Percentiles rank a stretch among this genome's conserved stretches.
These are phyloP conservation scores for Physeter macrocephalus DNA, from an alignment of 2,113 vertebrate genomes.

Conservation along the genomic window DNA sequence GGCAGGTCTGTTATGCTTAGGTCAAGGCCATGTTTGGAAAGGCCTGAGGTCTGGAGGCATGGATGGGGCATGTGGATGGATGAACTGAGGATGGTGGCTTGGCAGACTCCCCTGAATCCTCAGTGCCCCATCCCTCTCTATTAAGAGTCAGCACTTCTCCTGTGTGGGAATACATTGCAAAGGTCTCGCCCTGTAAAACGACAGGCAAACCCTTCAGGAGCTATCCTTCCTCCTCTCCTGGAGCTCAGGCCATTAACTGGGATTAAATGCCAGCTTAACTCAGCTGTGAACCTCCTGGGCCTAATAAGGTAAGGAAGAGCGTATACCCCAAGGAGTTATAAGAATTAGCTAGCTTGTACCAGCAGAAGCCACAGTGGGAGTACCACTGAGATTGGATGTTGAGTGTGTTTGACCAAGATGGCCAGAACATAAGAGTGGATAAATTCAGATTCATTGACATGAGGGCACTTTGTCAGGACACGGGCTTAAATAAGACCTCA, in stretches of 20 bases:
- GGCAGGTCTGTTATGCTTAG: background rate
- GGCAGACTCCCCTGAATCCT: background rate
- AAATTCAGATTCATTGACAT: background rate
- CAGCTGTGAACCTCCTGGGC: background rate
- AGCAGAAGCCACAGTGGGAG: rapidly evolving
- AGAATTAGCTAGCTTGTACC: background rate
- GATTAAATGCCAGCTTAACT: background rate
- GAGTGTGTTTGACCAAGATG: background rate
- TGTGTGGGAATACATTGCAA: background rate
- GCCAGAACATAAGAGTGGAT: background rate
- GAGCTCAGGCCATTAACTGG: background rate
- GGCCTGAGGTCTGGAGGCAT: background rate
- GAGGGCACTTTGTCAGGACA: background rate
- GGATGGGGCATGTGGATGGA: background rate
- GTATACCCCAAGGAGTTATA: background rate
- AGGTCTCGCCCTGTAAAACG: background rate
- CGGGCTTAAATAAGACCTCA: background rate
- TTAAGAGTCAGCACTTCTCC: background rate
- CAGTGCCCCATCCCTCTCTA: background rate
- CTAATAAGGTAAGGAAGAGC: background rate
- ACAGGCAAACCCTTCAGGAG: background rate
- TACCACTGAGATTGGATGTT: background rate
- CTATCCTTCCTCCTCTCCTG: background rate
- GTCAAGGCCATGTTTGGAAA: background rate
- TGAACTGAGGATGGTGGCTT: background rate